Base-by-base conservation (phyloP, 2,888 invertebrate genomes). In the Siphonodentalium dalli region DNA sequence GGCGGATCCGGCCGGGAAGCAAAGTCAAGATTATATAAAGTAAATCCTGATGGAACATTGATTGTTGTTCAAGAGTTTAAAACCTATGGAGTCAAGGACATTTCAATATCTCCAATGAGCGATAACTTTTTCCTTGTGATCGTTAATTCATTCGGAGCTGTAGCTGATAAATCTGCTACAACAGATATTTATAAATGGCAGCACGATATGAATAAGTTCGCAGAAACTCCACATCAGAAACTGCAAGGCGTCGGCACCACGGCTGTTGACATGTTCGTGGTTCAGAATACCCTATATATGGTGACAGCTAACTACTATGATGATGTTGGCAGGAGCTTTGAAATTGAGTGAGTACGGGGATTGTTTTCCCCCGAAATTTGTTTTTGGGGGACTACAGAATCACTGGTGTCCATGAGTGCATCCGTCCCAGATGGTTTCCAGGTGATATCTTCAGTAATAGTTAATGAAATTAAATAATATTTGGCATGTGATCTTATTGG, bases 281-380 rank as follows among this genome's bases (percentile, higher is more conserved):
- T 73, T 6, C 66, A 68, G 34, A 64, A 65, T 5, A 65, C 62
- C 7, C 52, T 66, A 5, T 77, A 66, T 48, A 54, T 78, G 47
- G 73, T 70, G 23, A 65, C 78, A 0, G 74, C 75, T 18, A 78
- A 76, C 49, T 63, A 68, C 29, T 74, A 69, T 44, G 74, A 78
- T 63, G 63, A 54, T 27, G 49, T 44, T 20, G 45, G 35, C 24
- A 61, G 63, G 47, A 62, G 55, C 3, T 68, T 65, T 41, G 58
- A 69, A 47, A 48, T 74, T 24, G 66, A 71, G 72, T 72, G 59
- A 56, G 67, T 63, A 24, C 13, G 11, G 18, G 8, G 23, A 9
- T 8, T n/a, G n/a, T n/a, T n/a, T 54, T 45, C 13, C 49, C 29
- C 2, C 45, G 31, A 1, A 48, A 54, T 20, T 56, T 56, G 0